phyloP scores from a whole-genome alignment of 2,113 vertebrate species.

The Jaculus jaculus region DNA sequence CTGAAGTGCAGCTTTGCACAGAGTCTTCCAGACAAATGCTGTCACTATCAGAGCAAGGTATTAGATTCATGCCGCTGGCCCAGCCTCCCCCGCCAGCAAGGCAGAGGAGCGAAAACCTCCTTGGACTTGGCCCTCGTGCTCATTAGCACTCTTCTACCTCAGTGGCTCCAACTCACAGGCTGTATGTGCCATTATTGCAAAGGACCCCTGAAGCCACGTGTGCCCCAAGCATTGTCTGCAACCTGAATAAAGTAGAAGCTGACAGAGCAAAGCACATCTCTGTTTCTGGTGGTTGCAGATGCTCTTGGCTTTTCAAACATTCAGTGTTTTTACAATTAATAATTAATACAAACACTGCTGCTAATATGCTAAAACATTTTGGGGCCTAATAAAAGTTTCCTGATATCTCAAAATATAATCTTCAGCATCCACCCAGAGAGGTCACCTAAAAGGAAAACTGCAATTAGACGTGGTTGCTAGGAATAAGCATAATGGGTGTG shows the following conservation, averaged over 20 bases:
- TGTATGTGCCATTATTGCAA: not conserved
- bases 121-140: not conserved
- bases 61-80: not conserved
- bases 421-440: not conserved
- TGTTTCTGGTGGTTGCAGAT: not conserved
- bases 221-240: not conserved
- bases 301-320: not conserved
- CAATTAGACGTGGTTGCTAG: not conserved
- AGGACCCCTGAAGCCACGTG: not conserved
- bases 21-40: not conserved
- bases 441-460: not conserved
- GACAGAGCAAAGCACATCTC: not conserved
- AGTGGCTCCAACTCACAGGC: not conserved
- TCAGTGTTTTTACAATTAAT: not conserved
- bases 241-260: not conserved
- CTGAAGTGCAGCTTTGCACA: not conserved
- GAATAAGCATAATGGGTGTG: not conserved
- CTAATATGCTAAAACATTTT: not conserved
- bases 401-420: not conserved
- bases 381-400: not conserved
- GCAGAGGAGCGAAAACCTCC: not conserved
- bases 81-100: not conserved
- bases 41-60: not conserved
- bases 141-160: not conserved
- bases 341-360: constrained; percentile 16